Percentiles rank a stretch among this genome's conserved stretches.
Conservation (phyloP, 2,113 vertebrate species). For the Mungos mungo region DNA sequence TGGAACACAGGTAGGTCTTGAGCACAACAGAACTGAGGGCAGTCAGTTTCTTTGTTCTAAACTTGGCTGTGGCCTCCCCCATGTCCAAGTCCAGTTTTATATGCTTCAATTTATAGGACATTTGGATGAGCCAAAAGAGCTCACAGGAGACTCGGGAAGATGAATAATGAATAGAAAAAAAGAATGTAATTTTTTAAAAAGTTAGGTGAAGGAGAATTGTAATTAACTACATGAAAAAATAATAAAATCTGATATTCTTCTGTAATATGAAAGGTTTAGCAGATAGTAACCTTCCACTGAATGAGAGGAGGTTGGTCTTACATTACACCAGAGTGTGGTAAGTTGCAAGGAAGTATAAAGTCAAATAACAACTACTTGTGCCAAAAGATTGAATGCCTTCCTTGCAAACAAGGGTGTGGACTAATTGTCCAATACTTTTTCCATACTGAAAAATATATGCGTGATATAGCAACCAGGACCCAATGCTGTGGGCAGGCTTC, state of each 20-base stretch:
- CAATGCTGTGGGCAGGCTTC: rapidly evolving
- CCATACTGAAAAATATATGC: too few relatives aligned
- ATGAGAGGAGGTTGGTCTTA: neutral
- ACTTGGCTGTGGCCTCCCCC: neutral
- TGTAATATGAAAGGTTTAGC: neutral
- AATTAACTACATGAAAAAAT: neutral
- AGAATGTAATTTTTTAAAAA: neutral
- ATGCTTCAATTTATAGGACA: neutral
- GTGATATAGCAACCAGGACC: neutral
- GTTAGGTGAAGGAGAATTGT: neutral
- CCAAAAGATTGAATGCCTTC: neutral
- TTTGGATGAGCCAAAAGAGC: neutral
- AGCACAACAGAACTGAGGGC: neutral
- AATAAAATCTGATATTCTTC: neutral
- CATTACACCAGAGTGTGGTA: neutral
- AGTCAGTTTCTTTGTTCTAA: neutral
- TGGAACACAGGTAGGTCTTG: neutral
- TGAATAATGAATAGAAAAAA: neutral
- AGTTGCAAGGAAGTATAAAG: neutral
- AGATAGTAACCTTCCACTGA: neutral
- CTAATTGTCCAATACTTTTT: rapidly evolving
- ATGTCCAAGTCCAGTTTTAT: neutral
- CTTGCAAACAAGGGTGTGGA: neutral
- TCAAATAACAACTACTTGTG: neutral
- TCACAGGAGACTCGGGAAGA: neutral